Evolutionary conservation across 2,113 vertebrate species (phyloP).

Genomic region (Ophiodon elongatus): DNA sequence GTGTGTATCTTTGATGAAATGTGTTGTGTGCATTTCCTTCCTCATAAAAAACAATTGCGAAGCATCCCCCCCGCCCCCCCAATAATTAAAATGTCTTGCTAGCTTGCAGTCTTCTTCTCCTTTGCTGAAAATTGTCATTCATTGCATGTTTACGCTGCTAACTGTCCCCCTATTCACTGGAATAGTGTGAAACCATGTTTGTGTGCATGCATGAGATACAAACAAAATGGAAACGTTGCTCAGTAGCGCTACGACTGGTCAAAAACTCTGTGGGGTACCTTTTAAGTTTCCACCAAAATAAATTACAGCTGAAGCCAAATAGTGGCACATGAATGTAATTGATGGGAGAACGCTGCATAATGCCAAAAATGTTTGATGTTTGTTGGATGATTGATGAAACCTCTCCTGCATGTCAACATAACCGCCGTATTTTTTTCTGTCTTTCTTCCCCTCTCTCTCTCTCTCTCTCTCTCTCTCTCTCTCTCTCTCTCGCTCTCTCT

Average conservation of each 20-base stretch:
- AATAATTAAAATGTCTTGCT: neutral
- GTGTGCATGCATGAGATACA: neutral
- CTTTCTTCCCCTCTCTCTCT: neutral
- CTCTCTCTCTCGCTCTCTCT: slow-evolving; percentile 16
- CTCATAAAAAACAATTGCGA: neutral
- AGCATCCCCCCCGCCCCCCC: neutral
- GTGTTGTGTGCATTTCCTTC: neutral
- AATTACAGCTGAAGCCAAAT: neutral
- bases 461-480: neutral
- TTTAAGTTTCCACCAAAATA: neutral
- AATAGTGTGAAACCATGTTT: neutral
- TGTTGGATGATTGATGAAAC: neutral
- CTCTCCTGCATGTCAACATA: slow-evolving; percentile 43
- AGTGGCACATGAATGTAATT: neutral
- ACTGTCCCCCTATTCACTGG: neutral
- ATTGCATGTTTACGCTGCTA: neutral
- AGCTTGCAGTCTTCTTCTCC: neutral
- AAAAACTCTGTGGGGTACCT: neutral
- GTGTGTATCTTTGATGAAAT: neutral
- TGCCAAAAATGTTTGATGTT: neutral
- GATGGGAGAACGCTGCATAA: neutral
- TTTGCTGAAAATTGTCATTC: neutral
- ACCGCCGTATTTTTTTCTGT: neutral
- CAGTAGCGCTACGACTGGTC: neutral
- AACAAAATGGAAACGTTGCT: neutral